Conservation (phyloP, 2,113 vertebrate genomes). For the Ctenodactylus gundi region DNA sequence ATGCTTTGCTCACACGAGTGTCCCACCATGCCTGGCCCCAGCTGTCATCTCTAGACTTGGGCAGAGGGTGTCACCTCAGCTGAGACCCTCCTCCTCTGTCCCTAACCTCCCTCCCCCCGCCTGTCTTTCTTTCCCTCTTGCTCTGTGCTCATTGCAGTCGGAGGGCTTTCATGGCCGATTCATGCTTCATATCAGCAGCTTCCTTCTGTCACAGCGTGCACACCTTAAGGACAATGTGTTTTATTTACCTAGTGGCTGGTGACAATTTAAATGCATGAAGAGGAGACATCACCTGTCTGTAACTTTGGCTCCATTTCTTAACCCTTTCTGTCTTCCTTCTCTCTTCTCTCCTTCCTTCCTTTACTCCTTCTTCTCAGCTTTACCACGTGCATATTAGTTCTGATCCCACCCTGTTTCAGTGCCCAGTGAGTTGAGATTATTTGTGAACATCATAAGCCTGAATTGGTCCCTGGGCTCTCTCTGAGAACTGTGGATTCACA, state of each 20-base stretch:
- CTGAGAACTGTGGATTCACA: conserved; percentile 47
- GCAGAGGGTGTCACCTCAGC: not conserved
- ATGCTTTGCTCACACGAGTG: not conserved
- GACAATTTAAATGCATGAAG: not conserved
- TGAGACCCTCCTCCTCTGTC: not conserved
- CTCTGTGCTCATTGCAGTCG: not conserved
- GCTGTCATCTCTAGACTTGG: not conserved
- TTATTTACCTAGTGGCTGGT: not conserved
- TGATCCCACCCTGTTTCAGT: not conserved
- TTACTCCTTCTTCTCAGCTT: not conserved
- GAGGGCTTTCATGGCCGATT: not conserved
- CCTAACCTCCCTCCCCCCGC: not conserved
- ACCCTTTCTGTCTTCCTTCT: not conserved
- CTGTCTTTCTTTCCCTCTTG: not conserved
- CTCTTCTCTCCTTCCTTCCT: not conserved
- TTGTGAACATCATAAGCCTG: conserved; percentile 34
- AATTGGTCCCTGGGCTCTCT: not conserved
- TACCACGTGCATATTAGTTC: not conserved
- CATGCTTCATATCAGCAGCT: not conserved
- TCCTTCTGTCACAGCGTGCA: not conserved
- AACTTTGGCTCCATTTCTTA: not conserved
- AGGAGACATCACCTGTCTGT: not conserved
- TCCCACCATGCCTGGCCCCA: not conserved
- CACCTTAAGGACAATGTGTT: not conserved
- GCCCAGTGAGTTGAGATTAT: not conserved